phyloP scores from a whole-genome alignment of 1,140 invertebrate species.

The Rhagoletis pomonella region DNA sequence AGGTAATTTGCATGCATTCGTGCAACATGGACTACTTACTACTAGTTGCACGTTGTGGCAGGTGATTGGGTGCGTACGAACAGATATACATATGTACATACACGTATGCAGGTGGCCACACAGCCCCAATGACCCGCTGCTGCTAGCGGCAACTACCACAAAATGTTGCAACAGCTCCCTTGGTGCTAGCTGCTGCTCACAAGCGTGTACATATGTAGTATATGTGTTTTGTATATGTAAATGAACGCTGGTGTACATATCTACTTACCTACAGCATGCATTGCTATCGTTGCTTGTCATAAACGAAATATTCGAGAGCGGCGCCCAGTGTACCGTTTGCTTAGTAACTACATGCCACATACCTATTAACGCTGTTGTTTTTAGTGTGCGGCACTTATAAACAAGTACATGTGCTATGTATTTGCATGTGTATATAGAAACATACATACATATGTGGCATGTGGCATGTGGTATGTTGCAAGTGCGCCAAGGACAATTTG shows the following conservation, averaged over 20 bases:
- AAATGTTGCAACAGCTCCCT: constrained; percentile 41
- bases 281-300: background rate
- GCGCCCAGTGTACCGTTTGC: background rate
- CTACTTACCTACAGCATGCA: background rate
- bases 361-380: background rate
- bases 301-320: background rate
- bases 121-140: constrained; percentile 32
- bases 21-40: background rate
- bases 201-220: background rate
- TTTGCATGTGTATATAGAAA: background rate
- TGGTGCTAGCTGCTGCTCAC: background rate
- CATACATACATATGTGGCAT: background rate
- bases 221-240: background rate
- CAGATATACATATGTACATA: background rate
- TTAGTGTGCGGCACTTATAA: constrained; percentile 1
- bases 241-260: background rate
- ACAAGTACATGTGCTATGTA: constrained; percentile 4
- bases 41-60: background rate
- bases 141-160: background rate
- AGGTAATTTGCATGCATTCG: constrained; percentile 13
- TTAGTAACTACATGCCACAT: constrained; percentile 11
- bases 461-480: constrained; percentile 37
- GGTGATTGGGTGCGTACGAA: background rate
- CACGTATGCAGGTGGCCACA: background rate
- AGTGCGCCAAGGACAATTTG: constrained; percentile 48